These are phyloP conservation scores for Tragulus kanchil DNA, from an alignment of 2,113 vertebrate species.

Conservation along the genomic window DNA sequence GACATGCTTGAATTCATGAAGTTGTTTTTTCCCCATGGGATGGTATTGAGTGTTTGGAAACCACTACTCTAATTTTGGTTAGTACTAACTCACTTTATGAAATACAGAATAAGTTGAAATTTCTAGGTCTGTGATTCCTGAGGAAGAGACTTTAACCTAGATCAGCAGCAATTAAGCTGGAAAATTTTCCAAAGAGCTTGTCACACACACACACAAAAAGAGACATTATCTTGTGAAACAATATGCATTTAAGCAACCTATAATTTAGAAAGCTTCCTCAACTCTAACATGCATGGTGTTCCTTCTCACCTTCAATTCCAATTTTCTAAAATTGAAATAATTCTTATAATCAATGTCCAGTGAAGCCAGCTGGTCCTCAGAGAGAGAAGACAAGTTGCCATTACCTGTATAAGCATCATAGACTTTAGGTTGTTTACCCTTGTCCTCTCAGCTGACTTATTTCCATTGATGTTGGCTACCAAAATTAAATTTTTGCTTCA, in stretches of 20 bases:
- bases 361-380: neutral
- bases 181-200: neutral
- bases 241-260: neutral
- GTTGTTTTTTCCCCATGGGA: neutral
- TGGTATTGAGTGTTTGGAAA: neutral
- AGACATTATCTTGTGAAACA: neutral
- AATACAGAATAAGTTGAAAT: neutral
- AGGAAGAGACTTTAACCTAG: neutral
- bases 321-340: slow-evolving; percentile 27
- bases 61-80: neutral
- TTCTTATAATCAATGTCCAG: neutral
- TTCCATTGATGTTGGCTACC: neutral
- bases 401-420: neutral
- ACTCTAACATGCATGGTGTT: neutral
- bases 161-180: neutral
- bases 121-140: neutral
- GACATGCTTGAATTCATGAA: neutral
- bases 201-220: neutral
- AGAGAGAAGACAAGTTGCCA: neutral
- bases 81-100: neutral
- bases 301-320: neutral
- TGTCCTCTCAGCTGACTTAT: neutral
- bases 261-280: slow-evolving; percentile 9
- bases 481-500: neutral
- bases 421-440: neutral